Evolutionary conservation across 2,888 invertebrate species (phyloP).

Genomic region (Ditylenchus weischeri): DNA sequence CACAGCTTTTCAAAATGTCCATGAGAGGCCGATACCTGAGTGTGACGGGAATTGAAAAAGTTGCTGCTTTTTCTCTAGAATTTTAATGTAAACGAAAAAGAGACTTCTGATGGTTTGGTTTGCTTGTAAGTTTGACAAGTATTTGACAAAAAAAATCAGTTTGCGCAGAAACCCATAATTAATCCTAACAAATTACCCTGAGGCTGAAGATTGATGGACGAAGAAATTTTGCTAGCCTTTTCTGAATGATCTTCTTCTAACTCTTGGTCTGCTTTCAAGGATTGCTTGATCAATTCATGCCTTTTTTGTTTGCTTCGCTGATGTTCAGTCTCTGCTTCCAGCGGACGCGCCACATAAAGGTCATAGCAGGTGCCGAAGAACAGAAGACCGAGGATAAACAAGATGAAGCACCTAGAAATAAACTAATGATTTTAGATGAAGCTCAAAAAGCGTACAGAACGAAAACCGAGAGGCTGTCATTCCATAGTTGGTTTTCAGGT

Average conservation of each 20-base stretch:
- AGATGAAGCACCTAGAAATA: constrained; percentile 42
- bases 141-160: too few species aligned
- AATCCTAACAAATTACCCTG: background rate
- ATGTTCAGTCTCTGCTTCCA: constrained; percentile 57
- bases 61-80: too few species aligned
- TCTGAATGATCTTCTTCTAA: constrained; percentile 7
- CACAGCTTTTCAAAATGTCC: too few species aligned
- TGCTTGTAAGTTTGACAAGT: too few species aligned
- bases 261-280: constrained; percentile 1
- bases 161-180: background rate
- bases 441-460: constrained; percentile 39
- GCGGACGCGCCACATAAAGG: constrained; percentile 44
- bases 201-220: background rate
- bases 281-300: constrained; percentile 5
- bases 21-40: too few species aligned
- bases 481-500: constrained; percentile 43
- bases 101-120: too few species aligned
- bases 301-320: constrained; percentile 46
- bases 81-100: too few species aligned
- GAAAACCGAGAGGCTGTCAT: constrained; percentile 43
- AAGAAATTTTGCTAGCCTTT: constrained; percentile 14
- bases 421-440: constrained; percentile 5
- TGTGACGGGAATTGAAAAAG: too few species aligned
- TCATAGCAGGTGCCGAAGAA: constrained; percentile 56
- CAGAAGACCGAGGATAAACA: constrained; percentile 47